These are phyloP conservation scores for Eudasyphora cyanicolor DNA, from an alignment of 2,888 invertebrate species.

Conservation along the genomic window DNA sequence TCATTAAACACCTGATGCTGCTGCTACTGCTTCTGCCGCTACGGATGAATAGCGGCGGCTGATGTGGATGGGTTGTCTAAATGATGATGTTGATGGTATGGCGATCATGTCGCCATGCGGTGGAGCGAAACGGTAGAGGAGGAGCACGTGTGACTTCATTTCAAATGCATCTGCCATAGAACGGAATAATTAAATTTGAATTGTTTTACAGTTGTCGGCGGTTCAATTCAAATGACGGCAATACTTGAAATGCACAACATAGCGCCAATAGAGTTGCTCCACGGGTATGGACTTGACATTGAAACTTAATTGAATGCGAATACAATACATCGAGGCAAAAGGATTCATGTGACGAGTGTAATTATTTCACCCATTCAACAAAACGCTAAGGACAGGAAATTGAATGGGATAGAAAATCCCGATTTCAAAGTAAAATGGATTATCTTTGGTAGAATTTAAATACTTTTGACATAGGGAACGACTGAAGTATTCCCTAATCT, in stretches of 20 bases:
- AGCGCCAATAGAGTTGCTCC: neutral
- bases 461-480: too few species aligned
- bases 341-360: neutral
- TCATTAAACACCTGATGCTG: conserved; percentile 2
- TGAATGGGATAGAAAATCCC: neutral
- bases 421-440: too few species aligned
- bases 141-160: neutral
- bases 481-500: too few species aligned
- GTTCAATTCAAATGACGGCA: neutral
- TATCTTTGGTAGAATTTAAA: too few species aligned
- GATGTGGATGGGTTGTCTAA: too few species aligned
- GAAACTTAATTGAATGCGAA: conserved; percentile 9
- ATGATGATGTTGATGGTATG: too few species aligned
- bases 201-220: conserved; percentile 19
- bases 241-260: conserved; percentile 14
- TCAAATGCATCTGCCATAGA: neutral
- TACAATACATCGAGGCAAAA: neutral
- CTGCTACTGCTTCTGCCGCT: neutral
- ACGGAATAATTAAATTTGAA: conserved; percentile 18
- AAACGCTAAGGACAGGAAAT: neutral
- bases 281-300: conserved; percentile 7
- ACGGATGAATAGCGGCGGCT: neutral
- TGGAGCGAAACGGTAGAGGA: neutral
- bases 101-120: too few species aligned
- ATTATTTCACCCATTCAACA: neutral